Evolutionary conservation across 2,113 vertebrate genomes (phyloP).

Genomic region (Seriola rivoliana): DNA sequence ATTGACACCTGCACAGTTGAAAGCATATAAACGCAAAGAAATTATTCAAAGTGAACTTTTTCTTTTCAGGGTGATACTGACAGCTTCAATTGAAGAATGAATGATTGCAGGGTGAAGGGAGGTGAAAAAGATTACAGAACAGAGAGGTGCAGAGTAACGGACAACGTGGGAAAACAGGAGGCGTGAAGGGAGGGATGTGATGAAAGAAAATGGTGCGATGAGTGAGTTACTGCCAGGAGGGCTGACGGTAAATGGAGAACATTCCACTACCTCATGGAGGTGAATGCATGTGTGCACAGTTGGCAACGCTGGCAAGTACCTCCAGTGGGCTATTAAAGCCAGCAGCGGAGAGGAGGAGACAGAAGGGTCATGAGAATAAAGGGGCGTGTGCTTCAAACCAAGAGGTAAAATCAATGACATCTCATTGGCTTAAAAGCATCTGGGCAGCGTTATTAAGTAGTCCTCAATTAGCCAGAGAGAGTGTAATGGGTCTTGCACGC

Average conservation of each 20-base stretch:
- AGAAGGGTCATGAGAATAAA: constrained; percentile 55
- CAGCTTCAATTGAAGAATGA: constrained; percentile 35
- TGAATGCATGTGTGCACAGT: constrained; percentile 50
- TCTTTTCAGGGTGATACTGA: constrained; percentile 15
- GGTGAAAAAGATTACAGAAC: constrained; percentile 37
- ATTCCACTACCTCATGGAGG: constrained; percentile 71
- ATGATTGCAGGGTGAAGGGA: constrained; percentile 16
- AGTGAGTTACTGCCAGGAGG: constrained; percentile 68
- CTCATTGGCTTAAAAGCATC: constrained; percentile 83
- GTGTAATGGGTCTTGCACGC: constrained; percentile 47
- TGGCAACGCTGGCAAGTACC: constrained; percentile 63
- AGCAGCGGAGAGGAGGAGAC: constrained; percentile 50
- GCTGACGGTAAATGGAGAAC: constrained; percentile 71
- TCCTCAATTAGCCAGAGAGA: constrained; percentile 74
- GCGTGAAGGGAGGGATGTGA: constrained; percentile 42
- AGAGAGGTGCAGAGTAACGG: constrained; percentile 36
- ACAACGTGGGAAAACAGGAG: constrained; percentile 39
- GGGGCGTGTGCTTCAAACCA: constrained; percentile 44
- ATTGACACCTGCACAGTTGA: constrained; percentile 52
- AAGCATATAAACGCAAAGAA: constrained; percentile 29
- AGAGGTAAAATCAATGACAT: constrained; percentile 79
- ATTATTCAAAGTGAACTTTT: constrained; percentile 10
- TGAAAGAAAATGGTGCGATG: constrained; percentile 60
- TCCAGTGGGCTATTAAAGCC: constrained; percentile 66
- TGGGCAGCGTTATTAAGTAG: constrained; percentile 72